phyloP scores from a whole-genome alignment of 2,113 vertebrate genomes.

The Sialia sialis region DNA sequence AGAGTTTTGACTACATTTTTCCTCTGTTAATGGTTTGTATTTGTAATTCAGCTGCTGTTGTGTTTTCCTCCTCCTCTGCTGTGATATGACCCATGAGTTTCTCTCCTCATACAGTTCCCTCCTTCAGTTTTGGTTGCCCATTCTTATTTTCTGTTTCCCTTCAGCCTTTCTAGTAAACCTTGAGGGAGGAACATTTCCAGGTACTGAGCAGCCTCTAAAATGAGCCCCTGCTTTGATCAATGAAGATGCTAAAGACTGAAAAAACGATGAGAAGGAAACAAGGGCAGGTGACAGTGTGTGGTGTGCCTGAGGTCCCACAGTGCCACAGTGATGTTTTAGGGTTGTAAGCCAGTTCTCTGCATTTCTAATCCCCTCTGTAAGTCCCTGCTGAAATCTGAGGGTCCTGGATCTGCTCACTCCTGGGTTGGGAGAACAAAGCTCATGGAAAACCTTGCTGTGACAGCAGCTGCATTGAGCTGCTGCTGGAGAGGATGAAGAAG shows the following conservation, averaged over 20 bases:
- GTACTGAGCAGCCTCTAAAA: background rate
- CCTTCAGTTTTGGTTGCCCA: background rate
- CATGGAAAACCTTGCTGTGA: background rate
- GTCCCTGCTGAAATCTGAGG: background rate
- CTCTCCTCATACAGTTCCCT: background rate
- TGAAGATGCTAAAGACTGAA: background rate
- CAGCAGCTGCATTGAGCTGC: accelerated
- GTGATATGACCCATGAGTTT: background rate
- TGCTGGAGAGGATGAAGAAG: background rate
- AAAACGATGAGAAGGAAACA: background rate
- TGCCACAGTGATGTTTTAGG: background rate
- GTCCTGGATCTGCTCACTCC: background rate
- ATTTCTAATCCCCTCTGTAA: background rate
- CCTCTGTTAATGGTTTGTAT: background rate
- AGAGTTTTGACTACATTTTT: background rate
- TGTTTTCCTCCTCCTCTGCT: background rate
- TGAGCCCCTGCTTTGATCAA: background rate
- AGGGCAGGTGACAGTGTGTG: background rate
- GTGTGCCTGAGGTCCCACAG: accelerated
- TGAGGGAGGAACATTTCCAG: background rate
- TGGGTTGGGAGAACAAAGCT: background rate
- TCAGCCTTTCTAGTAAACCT: background rate
- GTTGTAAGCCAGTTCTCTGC: background rate
- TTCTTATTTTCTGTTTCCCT: background rate
- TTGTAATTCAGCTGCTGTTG: background rate